Evolutionary conservation across 2,113 vertebrate species (phyloP).

Genomic region (Hippolais icterina): DNA sequence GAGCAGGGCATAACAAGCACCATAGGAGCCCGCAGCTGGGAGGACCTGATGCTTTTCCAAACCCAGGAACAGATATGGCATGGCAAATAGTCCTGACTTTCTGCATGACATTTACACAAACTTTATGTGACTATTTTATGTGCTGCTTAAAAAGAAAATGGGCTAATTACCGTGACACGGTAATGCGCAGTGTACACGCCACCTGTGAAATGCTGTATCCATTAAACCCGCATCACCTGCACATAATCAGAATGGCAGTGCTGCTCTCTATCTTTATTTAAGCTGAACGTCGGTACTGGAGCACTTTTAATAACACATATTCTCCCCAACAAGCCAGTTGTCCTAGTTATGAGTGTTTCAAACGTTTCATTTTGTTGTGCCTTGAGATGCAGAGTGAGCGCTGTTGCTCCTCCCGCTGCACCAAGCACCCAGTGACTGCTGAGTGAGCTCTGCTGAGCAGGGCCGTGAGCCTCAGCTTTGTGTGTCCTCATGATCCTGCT

Average conservation of each 20-base stretch:
- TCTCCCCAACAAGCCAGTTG: not conserved
- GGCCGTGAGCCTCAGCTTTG: not conserved
- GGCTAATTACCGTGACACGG: not conserved
- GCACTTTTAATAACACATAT: accelerated
- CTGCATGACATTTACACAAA: not conserved
- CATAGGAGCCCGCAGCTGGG: accelerated
- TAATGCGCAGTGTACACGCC: accelerated
- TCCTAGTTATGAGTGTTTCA: not conserved
- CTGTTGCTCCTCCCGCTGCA: not conserved
- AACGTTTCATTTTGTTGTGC: accelerated
- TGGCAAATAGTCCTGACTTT: not conserved
- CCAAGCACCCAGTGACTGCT: not conserved
- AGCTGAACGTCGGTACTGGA: not conserved
- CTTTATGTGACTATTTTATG: constrained; percentile 35
- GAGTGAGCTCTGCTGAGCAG: not conserved
- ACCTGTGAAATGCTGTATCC: constrained; percentile 8
- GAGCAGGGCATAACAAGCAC: accelerated
- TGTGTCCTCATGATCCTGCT: accelerated
- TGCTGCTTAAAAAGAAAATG: constrained; percentile 41
- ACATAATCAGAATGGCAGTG: not conserved
- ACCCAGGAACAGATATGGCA: not conserved
- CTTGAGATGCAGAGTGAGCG: accelerated
- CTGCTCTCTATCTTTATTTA: not conserved
- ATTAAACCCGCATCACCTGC: not conserved
- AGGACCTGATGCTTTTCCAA: not conserved